phyloP scores from a whole-genome alignment of 2,888 invertebrate species.

The Tenodera sinensis region DNA sequence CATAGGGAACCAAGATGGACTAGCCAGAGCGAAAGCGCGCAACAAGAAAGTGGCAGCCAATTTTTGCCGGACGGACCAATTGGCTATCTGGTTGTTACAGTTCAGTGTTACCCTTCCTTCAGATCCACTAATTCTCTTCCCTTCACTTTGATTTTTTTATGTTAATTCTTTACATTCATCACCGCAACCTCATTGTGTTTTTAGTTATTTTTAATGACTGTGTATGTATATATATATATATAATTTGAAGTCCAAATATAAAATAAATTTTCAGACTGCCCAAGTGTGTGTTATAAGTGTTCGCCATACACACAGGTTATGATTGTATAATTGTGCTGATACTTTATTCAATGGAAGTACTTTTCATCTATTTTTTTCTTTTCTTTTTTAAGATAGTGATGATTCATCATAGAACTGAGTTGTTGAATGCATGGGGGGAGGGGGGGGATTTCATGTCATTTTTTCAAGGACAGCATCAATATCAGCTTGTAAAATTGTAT shows the following conservation, averaged over 20 bases:
- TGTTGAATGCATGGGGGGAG: not conserved
- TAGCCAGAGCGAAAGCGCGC: not conserved
- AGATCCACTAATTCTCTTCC: not conserved
- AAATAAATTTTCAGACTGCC: conserved; percentile 4
- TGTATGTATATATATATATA: not conserved
- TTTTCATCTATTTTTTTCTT: not conserved
- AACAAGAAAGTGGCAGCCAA: not conserved
- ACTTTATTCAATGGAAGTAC: not conserved
- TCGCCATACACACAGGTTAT: not conserved
- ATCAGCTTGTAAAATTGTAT: conserved; percentile 2
- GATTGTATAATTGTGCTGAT: conserved; percentile 7
- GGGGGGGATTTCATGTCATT: conserved; percentile 2
- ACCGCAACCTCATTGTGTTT: not conserved
- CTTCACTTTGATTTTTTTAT: not conserved
- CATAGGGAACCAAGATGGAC: conserved; percentile 13
- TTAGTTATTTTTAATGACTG: not conserved
- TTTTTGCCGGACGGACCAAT: not conserved
- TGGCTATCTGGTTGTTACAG: not conserved
- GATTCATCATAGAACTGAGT: not conserved
- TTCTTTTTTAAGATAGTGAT: not conserved
- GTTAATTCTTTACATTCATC: not conserved
- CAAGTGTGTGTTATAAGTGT: conserved; percentile 11
- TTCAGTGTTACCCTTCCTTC: not conserved
- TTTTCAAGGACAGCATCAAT: conserved; percentile 5
- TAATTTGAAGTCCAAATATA: not conserved